These are phyloP conservation scores for Sminthopsis crassicaudata DNA, from an alignment of 2,113 vertebrate genomes.

Conservation along the genomic window DNA sequence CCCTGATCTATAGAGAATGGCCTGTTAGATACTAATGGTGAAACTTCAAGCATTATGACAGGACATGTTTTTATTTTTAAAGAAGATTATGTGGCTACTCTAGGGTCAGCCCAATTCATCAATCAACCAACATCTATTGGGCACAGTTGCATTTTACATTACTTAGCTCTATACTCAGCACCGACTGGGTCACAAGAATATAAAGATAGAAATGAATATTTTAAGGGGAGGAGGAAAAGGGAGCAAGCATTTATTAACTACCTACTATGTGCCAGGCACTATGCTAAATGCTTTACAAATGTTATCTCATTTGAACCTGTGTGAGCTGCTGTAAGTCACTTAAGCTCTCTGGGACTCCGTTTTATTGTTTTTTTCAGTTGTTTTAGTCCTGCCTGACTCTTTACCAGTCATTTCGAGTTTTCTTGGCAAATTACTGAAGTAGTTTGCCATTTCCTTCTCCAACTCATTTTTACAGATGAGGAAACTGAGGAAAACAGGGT, in stretches of 20 bases:
- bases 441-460: neutral
- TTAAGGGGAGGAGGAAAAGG: neutral
- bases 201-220: neutral
- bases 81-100: neutral
- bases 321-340: neutral
- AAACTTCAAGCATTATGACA: neutral
- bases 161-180: neutral
- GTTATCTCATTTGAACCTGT: neutral
- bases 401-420: neutral
- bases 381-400: neutral
- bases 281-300: neutral
- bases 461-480: neutral
- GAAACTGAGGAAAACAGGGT: neutral
- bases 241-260: neutral
- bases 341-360: neutral
- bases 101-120: neutral
- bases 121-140: neutral
- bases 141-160: neutral
- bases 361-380: neutral
- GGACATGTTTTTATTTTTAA: neutral
- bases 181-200: neutral
- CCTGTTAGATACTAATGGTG: neutral
- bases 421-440: neutral
- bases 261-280: neutral
- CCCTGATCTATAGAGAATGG: neutral